Percentiles rank a stretch among this genome's conserved stretches.
Evolutionary conservation across 1,140 invertebrate genomes (phyloP).

Genomic region (Bombus fervidus): DNA sequence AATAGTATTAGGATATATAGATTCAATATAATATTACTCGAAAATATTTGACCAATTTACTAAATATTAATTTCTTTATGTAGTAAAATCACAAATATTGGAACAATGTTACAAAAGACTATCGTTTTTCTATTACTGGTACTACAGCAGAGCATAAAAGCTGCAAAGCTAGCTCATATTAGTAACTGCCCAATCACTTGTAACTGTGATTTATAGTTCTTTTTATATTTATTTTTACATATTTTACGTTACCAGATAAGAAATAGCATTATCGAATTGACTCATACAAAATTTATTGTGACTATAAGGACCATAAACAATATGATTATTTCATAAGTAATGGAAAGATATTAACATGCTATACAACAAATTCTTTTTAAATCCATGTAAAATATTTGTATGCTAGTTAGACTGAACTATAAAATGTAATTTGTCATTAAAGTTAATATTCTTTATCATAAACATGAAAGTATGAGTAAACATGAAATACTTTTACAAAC

Average conservation of each 20-base stretch:
- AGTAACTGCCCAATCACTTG: constrained; percentile 46
- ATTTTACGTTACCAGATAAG: constrained; percentile 44
- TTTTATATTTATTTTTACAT: constrained; percentile 58
- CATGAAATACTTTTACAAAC: constrained; percentile 46
- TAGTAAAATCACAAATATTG: constrained; percentile 12
- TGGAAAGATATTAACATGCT: constrained; percentile 32
- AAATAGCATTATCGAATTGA: constrained; percentile 37
- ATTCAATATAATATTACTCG: constrained; percentile 18
- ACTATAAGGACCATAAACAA: constrained; percentile 47
- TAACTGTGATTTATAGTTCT: constrained; percentile 55
- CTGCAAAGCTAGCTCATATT: constrained; percentile 36
- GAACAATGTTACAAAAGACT: not conserved
- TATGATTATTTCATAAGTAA: constrained; percentile 47
- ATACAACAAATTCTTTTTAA: constrained; percentile 42
- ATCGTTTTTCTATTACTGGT: not conserved
- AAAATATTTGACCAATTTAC: constrained; percentile 30
- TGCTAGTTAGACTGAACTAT: constrained; percentile 33
- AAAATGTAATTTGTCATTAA: constrained; percentile 37
- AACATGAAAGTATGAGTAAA: constrained; percentile 52
- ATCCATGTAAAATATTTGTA: constrained; percentile 45
- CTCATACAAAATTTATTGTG: constrained; percentile 47
- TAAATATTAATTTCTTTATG: constrained; percentile 29
- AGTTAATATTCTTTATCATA: constrained; percentile 45
- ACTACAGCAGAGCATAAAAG: constrained; percentile 13
- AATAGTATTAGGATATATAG: constrained; percentile 10